Evolutionary conservation across 2,888 invertebrate species (phyloP).

Genomic region (Erpobdella octoculata): DNA sequence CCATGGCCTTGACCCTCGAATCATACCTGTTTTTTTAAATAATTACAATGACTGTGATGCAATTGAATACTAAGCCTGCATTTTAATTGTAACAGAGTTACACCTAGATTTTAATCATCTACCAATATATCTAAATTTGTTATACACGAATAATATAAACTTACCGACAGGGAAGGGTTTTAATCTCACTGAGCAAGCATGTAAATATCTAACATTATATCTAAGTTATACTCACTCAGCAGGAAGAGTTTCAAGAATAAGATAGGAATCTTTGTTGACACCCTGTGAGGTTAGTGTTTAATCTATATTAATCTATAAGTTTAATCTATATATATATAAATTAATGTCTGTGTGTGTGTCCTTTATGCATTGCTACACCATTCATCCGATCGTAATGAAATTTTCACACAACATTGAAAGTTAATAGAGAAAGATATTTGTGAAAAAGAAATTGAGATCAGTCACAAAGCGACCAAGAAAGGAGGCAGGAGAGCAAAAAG

Average conservation of each 20-base stretch:
- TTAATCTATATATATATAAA: background rate
- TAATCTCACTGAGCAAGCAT: no score
- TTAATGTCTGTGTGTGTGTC: background rate
- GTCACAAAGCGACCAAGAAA: no score
- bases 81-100: background rate
- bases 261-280: slow-evolving; percentile 76
- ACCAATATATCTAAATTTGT: no score
- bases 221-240: slow-evolving; percentile 65
- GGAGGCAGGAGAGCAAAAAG: no score
- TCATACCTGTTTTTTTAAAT: slow-evolving; percentile 59
- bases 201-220: no score
- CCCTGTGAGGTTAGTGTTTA: no score
- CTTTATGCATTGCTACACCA: background rate
- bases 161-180: no score
- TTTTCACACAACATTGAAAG: no score
- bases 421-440: no score
- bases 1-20: slow-evolving; percentile 96
- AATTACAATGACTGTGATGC: slow-evolving; percentile 7
- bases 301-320: background rate
- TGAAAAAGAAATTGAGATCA: no score
- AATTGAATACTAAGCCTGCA: background rate
- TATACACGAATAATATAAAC: no score
- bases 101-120: no score
- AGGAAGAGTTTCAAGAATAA: slow-evolving; percentile 91
- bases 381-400: background rate